These are phyloP conservation scores for Smutsia gigantea DNA, from an alignment of 2,797 vertebrate species.

Conservation along the genomic window DNA sequence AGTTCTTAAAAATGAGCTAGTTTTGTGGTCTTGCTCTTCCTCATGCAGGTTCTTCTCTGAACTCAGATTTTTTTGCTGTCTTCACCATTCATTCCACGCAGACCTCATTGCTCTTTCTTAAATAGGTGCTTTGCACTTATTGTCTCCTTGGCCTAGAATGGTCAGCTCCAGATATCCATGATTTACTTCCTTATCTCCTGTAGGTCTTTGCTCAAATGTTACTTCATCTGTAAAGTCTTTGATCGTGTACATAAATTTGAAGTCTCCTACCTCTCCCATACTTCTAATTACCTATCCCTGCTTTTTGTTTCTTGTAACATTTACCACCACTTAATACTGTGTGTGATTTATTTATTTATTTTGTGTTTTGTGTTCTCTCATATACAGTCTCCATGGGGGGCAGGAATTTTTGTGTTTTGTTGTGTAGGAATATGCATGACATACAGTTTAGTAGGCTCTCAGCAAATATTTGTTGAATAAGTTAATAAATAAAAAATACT, in stretches of 20 bases:
- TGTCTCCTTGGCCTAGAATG: not conserved
- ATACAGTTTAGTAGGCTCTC: not conserved
- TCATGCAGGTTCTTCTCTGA: not conserved
- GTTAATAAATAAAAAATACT: not conserved
- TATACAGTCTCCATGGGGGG: not conserved
- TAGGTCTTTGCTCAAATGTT: not conserved
- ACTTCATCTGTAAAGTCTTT: slow-evolving; percentile 11
- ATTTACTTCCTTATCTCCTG: not conserved
- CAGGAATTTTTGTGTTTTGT: not conserved
- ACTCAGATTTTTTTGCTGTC: not conserved
- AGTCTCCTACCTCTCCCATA: not conserved
- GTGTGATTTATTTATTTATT: not conserved
- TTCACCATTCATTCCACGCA: not conserved
- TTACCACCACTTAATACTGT: not conserved
- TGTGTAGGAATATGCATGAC: not conserved
- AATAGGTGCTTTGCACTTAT: not conserved
- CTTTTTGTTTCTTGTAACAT: not conserved
- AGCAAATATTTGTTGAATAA: slow-evolving; percentile 1
- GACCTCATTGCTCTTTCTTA: not conserved
- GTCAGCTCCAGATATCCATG: not conserved
- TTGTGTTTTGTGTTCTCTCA: slow-evolving; percentile 26
- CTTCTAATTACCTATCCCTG: not conserved
- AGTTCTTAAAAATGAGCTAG: not conserved
- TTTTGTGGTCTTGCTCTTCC: not conserved
- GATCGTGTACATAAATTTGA: not conserved